Evolutionary conservation across 2,797 vertebrate genomes (phyloP).

Genomic region (Gymnothorax reevesii): DNA sequence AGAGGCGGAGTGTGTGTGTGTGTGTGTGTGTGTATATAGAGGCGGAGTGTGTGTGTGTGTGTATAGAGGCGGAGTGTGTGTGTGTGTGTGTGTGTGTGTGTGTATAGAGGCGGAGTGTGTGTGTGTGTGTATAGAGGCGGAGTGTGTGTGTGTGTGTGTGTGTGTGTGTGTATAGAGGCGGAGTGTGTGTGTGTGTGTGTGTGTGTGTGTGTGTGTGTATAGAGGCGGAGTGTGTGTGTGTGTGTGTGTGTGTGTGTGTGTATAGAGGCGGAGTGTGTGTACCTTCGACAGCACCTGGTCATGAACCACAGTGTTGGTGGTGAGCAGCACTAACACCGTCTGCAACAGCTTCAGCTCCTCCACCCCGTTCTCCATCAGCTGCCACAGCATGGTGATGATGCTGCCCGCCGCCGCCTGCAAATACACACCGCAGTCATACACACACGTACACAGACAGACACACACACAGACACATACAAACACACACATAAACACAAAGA

Average conservation of each 20-base stretch:
- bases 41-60: too few species aligned
- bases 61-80: too few species aligned
- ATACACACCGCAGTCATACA: background rate
- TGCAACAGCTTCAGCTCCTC: constrained; percentile 97
- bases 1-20: too few species aligned
- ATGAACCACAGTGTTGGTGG: constrained; percentile 96
- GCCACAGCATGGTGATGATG: constrained; percentile 99
- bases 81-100: too few species aligned
- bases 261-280: constrained; percentile 34
- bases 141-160: background rate
- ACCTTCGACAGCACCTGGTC: constrained; percentile 85
- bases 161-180: background rate
- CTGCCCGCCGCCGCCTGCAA: constrained; percentile 91
- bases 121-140: too few species aligned
- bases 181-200: background rate
- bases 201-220: background rate
- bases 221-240: background rate
- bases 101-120: too few species aligned
- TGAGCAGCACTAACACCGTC: constrained; percentile 95
- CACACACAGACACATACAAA: background rate
- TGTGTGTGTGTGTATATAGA: too few species aligned
- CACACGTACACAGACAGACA: constrained; percentile 31
- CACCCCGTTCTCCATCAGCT: constrained; percentile 97
- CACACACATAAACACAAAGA: background rate
- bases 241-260: background rate